phyloP scores from a whole-genome alignment of 2,113 vertebrate genomes.

The Antennarius striatus region DNA sequence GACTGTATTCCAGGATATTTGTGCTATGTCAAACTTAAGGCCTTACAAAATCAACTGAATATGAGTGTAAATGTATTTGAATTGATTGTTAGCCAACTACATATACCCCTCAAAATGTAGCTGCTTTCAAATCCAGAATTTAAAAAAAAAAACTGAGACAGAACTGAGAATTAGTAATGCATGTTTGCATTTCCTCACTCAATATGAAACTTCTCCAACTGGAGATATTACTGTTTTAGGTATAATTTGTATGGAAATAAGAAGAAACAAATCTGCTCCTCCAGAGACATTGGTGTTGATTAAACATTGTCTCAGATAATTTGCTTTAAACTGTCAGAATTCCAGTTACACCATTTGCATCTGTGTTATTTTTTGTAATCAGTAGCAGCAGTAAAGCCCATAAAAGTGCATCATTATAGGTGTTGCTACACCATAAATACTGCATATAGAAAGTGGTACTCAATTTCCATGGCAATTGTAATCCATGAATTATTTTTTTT shows the following conservation, averaged over 20 bases:
- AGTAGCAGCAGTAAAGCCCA: neutral
- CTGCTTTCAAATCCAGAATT: too few relatives aligned
- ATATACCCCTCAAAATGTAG: too few relatives aligned
- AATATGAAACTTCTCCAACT: neutral
- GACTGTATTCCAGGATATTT: too few relatives aligned
- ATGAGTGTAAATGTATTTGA: constrained; percentile 35
- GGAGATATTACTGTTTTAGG: neutral
- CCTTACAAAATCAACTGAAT: constrained; percentile 18
- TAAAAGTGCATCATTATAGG: neutral
- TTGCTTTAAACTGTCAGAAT: neutral
- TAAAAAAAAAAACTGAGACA: too few relatives aligned
- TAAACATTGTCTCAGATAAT: neutral
- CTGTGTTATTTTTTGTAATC: neutral
- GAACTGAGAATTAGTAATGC: too few relatives aligned
- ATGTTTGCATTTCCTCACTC: neutral
- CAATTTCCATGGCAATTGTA: neutral
- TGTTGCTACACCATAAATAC: neutral
- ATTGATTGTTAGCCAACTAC: constrained; percentile 11
- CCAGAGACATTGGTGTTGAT: neutral
- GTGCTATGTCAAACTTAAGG: neutral
- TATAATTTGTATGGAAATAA: neutral
- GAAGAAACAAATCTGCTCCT: too few relatives aligned
- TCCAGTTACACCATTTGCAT: neutral
- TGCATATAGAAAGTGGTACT: neutral
- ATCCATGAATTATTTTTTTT: neutral